Evolutionary conservation across 2,888 invertebrate species (phyloP).

Genomic region (Lycocerus yunnanus): DNA sequence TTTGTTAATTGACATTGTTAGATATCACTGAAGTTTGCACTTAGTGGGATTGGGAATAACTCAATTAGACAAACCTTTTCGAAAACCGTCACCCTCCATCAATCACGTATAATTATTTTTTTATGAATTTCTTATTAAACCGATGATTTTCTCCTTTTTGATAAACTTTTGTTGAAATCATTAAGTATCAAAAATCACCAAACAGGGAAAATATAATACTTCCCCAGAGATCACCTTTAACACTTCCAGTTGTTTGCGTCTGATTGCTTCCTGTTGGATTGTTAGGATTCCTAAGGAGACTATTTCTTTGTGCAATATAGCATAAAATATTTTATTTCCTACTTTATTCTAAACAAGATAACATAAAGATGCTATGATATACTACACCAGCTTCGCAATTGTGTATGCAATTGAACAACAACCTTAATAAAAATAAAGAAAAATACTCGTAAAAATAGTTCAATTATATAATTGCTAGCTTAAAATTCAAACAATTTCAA

Average conservation of each 20-base stretch:
- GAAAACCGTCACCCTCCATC: background rate
- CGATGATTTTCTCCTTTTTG: background rate
- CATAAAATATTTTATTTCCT: background rate
- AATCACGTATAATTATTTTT: background rate
- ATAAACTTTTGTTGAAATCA: background rate
- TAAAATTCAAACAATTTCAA: too few species aligned
- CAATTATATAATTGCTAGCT: too few species aligned
- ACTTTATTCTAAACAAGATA: background rate
- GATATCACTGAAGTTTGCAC: too few species aligned
- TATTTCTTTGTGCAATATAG: background rate
- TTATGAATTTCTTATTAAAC: background rate
- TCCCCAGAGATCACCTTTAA: background rate
- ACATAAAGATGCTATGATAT: background rate
- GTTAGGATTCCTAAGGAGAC: background rate
- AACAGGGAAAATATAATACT: background rate
- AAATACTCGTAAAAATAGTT: too few species aligned
- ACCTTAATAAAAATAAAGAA: background rate
- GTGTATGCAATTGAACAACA: background rate
- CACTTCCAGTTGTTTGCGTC: background rate
- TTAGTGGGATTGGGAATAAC: too few species aligned
- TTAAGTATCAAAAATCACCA: background rate
- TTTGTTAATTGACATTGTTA: background rate
- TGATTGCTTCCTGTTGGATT: background rate
- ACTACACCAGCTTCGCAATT: background rate
- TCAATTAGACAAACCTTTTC: too few species aligned